Conservation (phyloP, 2,888 invertebrate species). For the Xestoiulus laeticollis region DNA sequence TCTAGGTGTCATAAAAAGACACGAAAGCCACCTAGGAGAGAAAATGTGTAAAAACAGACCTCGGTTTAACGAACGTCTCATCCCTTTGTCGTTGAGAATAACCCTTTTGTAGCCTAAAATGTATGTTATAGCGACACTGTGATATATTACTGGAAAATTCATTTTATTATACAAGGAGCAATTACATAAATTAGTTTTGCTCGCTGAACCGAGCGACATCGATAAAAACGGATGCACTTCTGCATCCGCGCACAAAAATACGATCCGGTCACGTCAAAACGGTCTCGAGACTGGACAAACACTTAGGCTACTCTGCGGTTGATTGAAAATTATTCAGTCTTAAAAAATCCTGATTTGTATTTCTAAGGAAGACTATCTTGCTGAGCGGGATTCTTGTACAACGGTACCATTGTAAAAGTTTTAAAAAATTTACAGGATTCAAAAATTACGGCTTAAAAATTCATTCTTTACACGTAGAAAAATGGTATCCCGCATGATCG, state of each 20-base stretch:
- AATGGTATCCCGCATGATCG: neutral
- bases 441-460: neutral
- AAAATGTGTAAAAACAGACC: no score
- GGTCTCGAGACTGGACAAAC: neutral
- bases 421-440: neutral
- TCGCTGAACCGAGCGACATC: neutral
- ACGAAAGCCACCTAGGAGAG: no score
- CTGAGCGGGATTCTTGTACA: neutral
- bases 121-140: no score
- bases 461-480: neutral
- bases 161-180: conserved; percentile 10
- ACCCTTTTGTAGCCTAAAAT: no score
- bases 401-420: neutral
- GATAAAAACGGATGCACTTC: neutral
- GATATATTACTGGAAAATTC: neutral
- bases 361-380: neutral
- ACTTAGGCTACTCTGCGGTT: no score
- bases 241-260: neutral
- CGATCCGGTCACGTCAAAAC: neutral
- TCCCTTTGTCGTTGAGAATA: no score
- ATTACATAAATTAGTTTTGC: neutral
- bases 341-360: no score
- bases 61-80: no score
- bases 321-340: no score
- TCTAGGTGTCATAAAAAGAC: no score